Percentiles rank a stretch among this genome's conserved stretches.
These are phyloP conservation scores for Troilus luridus DNA, from an alignment of 2,888 invertebrate species.

Conservation along the genomic window DNA sequence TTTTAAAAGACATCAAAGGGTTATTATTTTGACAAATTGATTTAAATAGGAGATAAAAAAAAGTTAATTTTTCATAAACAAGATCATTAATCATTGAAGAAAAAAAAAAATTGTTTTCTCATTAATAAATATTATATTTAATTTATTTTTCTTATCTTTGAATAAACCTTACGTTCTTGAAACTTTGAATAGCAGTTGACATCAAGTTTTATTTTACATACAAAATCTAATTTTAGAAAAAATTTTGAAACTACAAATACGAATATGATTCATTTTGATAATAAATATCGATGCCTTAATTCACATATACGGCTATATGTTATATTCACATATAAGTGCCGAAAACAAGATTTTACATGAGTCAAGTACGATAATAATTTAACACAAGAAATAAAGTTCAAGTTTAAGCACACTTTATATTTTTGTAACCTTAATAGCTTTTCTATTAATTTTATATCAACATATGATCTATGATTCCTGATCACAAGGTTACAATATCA, in stretches of 20 bases:
- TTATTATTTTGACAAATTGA: conserved; percentile 16
- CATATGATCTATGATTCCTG: too few relatives aligned
- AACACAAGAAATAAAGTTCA: too few relatives aligned
- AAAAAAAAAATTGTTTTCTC: background rate
- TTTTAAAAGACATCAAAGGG: conserved; percentile 30
- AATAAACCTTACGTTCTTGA: background rate
- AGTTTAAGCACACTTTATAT: too few relatives aligned
- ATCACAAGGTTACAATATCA: too few relatives aligned
- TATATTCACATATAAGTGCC: too few relatives aligned
- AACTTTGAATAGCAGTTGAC: background rate
- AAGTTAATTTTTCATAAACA: background rate
- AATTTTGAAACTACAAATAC: background rate
- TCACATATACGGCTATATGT: too few relatives aligned
- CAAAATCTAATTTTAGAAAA: background rate
- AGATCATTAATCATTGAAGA: background rate
- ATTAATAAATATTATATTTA: background rate
- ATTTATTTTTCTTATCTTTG: background rate
- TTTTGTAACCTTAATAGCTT: too few relatives aligned
- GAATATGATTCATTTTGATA: background rate
- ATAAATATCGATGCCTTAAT: too few relatives aligned
- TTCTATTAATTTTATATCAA: too few relatives aligned
- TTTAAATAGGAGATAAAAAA: background rate
- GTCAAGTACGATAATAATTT: too few relatives aligned
- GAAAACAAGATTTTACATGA: too few relatives aligned
- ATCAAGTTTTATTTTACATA: background rate